A percentile compares a stretch with the other conserved stretches of the same genome.
Evolutionary conservation across 1,140 invertebrate genomes (phyloP).

Genomic region (Teleopsis dalmanni): DNA sequence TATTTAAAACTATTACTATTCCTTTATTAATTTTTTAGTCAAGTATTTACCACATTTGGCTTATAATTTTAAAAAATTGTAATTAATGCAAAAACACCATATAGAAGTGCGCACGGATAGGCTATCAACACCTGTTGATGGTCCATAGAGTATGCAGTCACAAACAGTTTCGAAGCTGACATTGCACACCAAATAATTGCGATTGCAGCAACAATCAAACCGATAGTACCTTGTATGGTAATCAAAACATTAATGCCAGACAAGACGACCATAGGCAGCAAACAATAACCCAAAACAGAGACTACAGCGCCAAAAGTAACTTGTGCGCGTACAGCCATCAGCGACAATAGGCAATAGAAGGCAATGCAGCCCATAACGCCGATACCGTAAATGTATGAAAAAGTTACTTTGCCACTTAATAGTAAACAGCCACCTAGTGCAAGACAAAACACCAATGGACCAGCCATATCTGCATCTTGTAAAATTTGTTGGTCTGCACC

Average conservation of each 20-base stretch:
- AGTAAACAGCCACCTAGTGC: conserved; percentile 62
- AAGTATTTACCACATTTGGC: too few relatives aligned
- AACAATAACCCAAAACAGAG: conserved; percentile 76
- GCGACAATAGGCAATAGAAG: conserved; percentile 69
- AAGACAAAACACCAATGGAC: conserved; percentile 73
- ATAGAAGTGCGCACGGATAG: conserved; percentile 77
- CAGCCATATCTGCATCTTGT: conserved; percentile 74
- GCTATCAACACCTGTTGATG: conserved; percentile 75
- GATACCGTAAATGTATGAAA: conserved; percentile 80
- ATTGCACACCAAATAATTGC: conserved; percentile 72
- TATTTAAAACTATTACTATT: too few relatives aligned
- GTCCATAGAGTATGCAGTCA: conserved; percentile 64
- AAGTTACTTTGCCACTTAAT: conserved; percentile 55
- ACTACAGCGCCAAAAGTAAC: conserved; percentile 67
- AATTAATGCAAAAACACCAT: conserved; percentile 78
- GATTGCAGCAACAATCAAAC: conserved; percentile 56
- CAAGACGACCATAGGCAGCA: conserved; percentile 77
- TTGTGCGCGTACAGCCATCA: conserved; percentile 63
- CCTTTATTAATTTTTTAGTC: too few relatives aligned
- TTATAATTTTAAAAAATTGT: conserved; percentile 74
- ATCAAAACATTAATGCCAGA: conserved; percentile 64
- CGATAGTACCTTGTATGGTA: conserved; percentile 54
- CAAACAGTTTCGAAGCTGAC: conserved; percentile 80
- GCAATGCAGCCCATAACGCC: conserved; percentile 70
- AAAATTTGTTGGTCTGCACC: conserved; percentile 54